These are phyloP conservation scores for Dunckerocampus dactyliophorus DNA, from an alignment of 2,113 vertebrate species.

Conservation along the genomic window DNA sequence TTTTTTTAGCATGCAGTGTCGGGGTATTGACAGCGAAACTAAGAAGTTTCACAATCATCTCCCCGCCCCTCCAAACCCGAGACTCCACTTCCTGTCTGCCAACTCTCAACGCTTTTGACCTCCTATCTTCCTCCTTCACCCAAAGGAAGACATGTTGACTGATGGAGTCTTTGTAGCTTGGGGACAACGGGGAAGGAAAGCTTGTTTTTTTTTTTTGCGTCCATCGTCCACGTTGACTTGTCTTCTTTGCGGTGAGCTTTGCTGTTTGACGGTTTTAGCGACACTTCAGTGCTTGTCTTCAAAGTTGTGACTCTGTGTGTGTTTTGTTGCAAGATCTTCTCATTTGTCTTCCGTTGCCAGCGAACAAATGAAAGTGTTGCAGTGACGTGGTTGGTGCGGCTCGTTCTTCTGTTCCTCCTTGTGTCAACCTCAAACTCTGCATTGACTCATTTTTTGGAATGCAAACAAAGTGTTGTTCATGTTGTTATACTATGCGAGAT, in stretches of 20 bases:
- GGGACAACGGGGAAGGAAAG: conserved; percentile 9
- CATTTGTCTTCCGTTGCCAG: no score
- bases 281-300: background rate
- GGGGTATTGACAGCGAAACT: conserved; percentile 45
- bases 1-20: conserved; percentile 11
- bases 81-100: conserved; percentile 43
- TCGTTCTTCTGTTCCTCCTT: no score
- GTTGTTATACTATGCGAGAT: no score
- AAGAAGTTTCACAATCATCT: conserved; percentile 35
- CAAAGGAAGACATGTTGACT: conserved; percentile 26
- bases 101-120: conserved; percentile 34
- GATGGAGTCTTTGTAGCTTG: conserved; percentile 30
- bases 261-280: background rate
- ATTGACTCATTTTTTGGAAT: no score
- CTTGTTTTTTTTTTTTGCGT: conserved; percentile 3
- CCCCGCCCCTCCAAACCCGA: conserved; percentile 43
- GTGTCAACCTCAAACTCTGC: no score
- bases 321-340: no score
- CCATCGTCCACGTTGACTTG: conserved; percentile 5
- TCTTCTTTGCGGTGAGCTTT: conserved; percentile 46
- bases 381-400: no score
- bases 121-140: conserved; percentile 31
- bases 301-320: background rate
- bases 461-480: no score
- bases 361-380: no score